A percentile compares a stretch with the other conserved stretches of the same genome.
Evolutionary conservation across 2,888 invertebrate genomes (phyloP).

Genomic region (Atrina japonica): DNA sequence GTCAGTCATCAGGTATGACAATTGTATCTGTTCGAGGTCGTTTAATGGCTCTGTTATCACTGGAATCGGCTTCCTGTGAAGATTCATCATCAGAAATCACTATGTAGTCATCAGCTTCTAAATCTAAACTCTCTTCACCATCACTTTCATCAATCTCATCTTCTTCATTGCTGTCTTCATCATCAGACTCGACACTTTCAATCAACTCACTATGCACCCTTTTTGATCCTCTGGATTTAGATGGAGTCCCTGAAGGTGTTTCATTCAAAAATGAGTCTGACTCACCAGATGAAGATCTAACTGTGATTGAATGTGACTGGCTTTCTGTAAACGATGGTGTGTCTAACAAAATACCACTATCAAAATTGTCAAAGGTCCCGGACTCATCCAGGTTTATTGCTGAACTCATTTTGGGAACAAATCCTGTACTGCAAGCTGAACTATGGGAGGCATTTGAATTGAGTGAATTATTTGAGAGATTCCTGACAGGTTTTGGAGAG

Average conservation of each 20-base stretch:
- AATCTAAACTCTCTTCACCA: constrained; percentile 31
- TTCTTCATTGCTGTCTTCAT: constrained; percentile 40
- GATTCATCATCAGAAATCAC: constrained; percentile 25
- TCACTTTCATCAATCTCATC: constrained; percentile 45
- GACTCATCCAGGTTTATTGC: constrained; percentile 30
- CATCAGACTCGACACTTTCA: constrained; percentile 29
- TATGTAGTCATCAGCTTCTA: constrained; percentile 32
- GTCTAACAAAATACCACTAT: constrained; percentile 8
- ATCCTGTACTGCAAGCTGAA: constrained; percentile 71
- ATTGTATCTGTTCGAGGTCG: constrained; percentile 46
- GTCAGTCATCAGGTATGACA: constrained; percentile 51
- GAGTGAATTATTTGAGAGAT: constrained; percentile 59
- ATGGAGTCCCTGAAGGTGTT: not conserved
- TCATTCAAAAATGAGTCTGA: constrained; percentile 38
- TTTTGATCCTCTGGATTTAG: constrained; percentile 49
- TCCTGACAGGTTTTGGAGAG: constrained; percentile 57
- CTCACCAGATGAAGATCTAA: constrained; percentile 50
- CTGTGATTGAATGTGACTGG: constrained; percentile 27
- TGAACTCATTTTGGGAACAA: constrained; percentile 49
- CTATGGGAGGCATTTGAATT: constrained; percentile 63
- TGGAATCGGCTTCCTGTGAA: constrained; percentile 26
- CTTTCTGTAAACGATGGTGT: constrained; percentile 21
- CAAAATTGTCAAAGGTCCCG: constrained; percentile 26
- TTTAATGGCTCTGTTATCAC: constrained; percentile 35
- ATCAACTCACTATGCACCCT: constrained; percentile 53